These are phyloP conservation scores for Scaptomyza flava DNA, from an alignment of 2,888 invertebrate genomes.

Conservation along the genomic window DNA sequence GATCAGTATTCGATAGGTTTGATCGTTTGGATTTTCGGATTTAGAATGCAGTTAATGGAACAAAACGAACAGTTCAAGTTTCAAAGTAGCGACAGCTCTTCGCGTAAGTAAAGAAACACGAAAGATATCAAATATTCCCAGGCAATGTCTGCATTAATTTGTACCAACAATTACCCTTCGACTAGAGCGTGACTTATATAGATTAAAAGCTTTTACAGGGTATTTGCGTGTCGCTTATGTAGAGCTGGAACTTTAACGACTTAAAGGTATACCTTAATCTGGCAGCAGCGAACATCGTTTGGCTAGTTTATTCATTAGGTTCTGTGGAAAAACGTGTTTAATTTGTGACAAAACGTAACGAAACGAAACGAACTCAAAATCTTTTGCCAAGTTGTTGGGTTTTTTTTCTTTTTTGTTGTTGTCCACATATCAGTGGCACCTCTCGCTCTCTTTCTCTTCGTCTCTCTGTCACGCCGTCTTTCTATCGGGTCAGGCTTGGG, in stretches of 20 bases:
- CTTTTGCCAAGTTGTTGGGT: conserved; percentile 26
- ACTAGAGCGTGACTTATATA: not conserved
- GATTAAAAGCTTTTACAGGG: conserved; percentile 6
- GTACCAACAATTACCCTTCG: no score
- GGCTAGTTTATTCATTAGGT: conserved; percentile 82
- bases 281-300: conserved; percentile 33
- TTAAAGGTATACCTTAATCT: conserved; percentile 1
- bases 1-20: no score
- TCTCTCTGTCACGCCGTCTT: not conserved
- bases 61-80: not conserved
- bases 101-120: not conserved
- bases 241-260: not conserved
- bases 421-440: conserved; percentile 67
- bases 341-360: conserved; percentile 82
- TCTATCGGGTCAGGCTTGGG: conserved; percentile 17
- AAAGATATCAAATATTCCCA: no score
- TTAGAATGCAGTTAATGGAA: no score
- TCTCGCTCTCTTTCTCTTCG: conserved; percentile 14
- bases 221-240: conserved; percentile 16
- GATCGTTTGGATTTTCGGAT: no score
- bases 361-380: conserved; percentile 54
- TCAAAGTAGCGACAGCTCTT: not conserved
- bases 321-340: conserved; percentile 83
- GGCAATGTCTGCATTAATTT: no score
- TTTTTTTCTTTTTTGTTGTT: conserved; percentile 19